phyloP scores from a whole-genome alignment of 2,888 invertebrate genomes.

The Agonum fuliginosum region DNA sequence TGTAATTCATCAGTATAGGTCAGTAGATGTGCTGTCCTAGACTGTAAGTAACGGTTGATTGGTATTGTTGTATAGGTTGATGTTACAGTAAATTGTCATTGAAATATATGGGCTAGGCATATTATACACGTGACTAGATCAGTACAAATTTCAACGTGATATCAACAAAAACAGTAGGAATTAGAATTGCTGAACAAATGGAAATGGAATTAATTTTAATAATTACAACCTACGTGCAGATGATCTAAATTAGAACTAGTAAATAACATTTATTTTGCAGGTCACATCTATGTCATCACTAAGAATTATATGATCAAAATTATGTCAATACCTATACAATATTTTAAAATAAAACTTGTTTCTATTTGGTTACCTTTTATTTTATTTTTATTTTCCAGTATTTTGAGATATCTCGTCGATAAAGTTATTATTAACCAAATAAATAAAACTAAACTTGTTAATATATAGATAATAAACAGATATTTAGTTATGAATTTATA shows the following conservation, averaged over 20 bases:
- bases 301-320: neutral
- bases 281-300: neutral
- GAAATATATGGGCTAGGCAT: constrained; percentile 47
- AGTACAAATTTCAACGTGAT: constrained; percentile 45
- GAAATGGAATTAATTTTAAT: neutral
- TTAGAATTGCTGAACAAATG: neutral
- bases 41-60: constrained; percentile 56
- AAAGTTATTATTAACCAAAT: neutral
- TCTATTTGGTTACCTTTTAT: too few relatives aligned
- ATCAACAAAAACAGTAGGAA: constrained; percentile 12
- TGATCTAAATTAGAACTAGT: too few relatives aligned
- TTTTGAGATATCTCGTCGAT: too few relatives aligned
- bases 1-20: constrained; percentile 58
- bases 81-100: constrained; percentile 55
- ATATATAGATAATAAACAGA: neutral
- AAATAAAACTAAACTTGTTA: neutral
- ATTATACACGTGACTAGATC: constrained; percentile 44
- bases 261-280: too few relatives aligned
- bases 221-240: too few relatives aligned
- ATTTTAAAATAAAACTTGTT: too few relatives aligned
- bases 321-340: too few relatives aligned
- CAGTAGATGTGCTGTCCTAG: constrained; percentile 59
- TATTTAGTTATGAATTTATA: too few relatives aligned
- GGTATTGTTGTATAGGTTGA: constrained; percentile 26
- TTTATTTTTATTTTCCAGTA: too few relatives aligned